Base-by-base conservation (phyloP, 1,140 invertebrate genomes). In the Temnothorax nylanderi region DNA sequence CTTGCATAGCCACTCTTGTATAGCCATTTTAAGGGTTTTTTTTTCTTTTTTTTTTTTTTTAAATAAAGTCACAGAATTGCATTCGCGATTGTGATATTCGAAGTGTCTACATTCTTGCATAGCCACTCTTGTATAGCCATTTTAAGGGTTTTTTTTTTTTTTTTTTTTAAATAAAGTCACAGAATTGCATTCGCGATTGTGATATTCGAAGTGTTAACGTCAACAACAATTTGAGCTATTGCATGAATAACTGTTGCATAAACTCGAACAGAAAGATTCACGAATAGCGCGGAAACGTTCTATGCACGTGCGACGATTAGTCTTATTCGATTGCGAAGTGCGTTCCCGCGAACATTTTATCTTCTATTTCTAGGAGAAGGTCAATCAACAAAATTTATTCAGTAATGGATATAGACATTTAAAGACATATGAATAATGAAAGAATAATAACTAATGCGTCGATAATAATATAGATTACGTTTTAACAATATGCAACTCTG, bases 251-350 rank as follows among this genome's bases (percentile, higher is more conserved):
- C 51, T 44, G 7, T 18, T 16, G n/a, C 54, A 60, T 60, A 60
- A 76, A 76, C 13, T 76, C 21, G 54, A 58, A 75, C 18, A 41
- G 26, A 76, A 13, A 21, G 21, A 60, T 21, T 60, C 37, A 76
- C 37, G 54, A 76, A 76, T 60, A 60, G 54, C 60, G 37, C 54
- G 54, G 76, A 80, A 80, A 80, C 13, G n/a, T 65, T 80, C 44
- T 32, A 80, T 18, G 44, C 44, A 78, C 76, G 60, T 65, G 60
- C 32, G n/a, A 67, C 44, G 60, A 69, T 81, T 81, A 81, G 32
- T 69, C 21, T 81, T 71, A 54, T 81, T 69, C 34, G 26, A 65
- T 51, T n/a, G 44, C 16, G 47, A 37, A 54, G 58, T 49, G 13
- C 5, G 58, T 49, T 41, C n/a, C 2, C n/a, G 47, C 34, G 16